A percentile compares a stretch with the other conserved stretches of the same genome.
Evolutionary conservation across 2,797 vertebrate genomes (phyloP).

Genomic region (Denticeps clupeoides): DNA sequence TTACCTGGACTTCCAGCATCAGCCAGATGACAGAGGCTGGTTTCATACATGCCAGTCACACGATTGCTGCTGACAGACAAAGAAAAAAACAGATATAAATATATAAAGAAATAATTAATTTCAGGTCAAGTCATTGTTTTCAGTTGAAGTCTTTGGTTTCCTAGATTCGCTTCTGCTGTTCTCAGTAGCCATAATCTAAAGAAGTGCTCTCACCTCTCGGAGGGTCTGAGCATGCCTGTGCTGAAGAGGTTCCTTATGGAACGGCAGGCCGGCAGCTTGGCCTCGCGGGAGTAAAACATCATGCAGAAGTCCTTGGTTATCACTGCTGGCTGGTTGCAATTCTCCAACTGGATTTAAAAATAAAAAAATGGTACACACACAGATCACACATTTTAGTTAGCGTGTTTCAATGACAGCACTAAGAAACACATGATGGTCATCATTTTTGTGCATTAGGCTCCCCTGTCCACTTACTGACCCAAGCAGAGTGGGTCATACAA

Average conservation of each 20-base stretch:
- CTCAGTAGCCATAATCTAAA: too few relatives aligned
- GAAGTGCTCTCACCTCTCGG: constrained; percentile 68
- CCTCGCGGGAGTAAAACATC: constrained; percentile 95
- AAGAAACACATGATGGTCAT: too few relatives aligned
- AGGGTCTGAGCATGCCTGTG: constrained; percentile 79
- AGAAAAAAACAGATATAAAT: neutral
- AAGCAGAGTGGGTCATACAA: too few relatives aligned
- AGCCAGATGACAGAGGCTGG: constrained; percentile 84
- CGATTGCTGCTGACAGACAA: constrained; percentile 66
- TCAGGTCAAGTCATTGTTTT: too few relatives aligned
- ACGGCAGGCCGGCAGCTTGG: constrained; percentile 86
- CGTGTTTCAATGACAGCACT: too few relatives aligned
- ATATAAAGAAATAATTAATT: too few relatives aligned
- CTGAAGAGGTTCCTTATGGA: constrained; percentile 95
- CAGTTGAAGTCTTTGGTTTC: too few relatives aligned
- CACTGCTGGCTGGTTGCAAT: constrained; percentile 88
- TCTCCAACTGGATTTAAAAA: constrained; percentile 74
- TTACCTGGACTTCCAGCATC: constrained; percentile 93
- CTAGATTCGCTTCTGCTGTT: too few relatives aligned
- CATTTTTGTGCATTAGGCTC: too few relatives aligned
- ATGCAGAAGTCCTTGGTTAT: constrained; percentile 99
- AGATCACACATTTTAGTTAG: too few relatives aligned
- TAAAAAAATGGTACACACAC: too few relatives aligned
- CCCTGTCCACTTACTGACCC: too few relatives aligned
- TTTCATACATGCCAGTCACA: constrained; percentile 90